These are phyloP conservation scores for Pachycephus smyrnensis DNA, from an alignment of 2,888 invertebrate species.

Conservation along the genomic window DNA sequence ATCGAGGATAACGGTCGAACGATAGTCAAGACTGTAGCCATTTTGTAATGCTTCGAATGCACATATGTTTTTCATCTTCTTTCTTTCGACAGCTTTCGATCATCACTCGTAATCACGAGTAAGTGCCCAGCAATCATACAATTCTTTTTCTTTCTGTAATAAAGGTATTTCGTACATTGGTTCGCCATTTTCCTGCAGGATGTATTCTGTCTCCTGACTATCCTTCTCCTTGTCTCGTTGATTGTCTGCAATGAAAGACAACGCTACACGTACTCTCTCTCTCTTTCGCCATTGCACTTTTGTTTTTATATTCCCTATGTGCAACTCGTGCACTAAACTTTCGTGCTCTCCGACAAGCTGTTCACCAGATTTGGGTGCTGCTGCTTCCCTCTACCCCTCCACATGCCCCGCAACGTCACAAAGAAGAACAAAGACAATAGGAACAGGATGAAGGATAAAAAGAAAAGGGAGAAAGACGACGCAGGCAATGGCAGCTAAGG, in stretches of 20 bases:
- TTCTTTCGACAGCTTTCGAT: conserved; percentile 1
- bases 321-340: not conserved
- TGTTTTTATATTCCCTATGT: not conserved
- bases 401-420: not conserved
- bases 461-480: not conserved
- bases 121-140: not conserved
- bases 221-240: conserved; percentile 62
- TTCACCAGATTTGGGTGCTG: not conserved
- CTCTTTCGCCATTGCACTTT: not conserved
- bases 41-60: not conserved
- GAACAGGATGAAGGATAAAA: not conserved
- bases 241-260: conserved; percentile 58
- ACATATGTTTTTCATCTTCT: conserved; percentile 8
- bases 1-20: not conserved
- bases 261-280: conserved; percentile 34
- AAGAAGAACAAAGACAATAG: not conserved
- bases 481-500: not conserved
- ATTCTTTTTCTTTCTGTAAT: conserved; percentile 5
- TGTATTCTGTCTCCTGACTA: conserved; percentile 59
- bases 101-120: not conserved
- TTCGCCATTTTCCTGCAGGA: conserved; percentile 60
- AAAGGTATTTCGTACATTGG: conserved; percentile 56
- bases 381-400: not conserved
- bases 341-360: not conserved
- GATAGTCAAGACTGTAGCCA: not conserved